A percentile compares a stretch with the other conserved stretches of the same genome.
phyloP scores from a whole-genome alignment of 2,888 invertebrate genomes.

The Coelinius sp. region DNA sequence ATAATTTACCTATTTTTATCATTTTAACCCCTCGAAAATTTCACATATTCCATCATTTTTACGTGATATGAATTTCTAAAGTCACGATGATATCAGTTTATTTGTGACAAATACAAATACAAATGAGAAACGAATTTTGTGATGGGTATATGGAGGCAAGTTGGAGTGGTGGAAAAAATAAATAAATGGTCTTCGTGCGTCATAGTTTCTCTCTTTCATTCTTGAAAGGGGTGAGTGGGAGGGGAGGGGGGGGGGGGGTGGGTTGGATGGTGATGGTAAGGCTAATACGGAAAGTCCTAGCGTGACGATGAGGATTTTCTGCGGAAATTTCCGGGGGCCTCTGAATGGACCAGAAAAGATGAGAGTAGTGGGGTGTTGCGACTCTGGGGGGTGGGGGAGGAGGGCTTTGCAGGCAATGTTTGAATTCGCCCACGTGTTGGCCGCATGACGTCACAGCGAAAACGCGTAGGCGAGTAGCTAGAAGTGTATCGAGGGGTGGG shows the following conservation, averaged over 20 bases:
- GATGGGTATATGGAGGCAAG: neutral
- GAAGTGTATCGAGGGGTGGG: conserved; percentile 21
- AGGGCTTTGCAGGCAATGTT: conserved; percentile 55
- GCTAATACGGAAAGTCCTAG: neutral
- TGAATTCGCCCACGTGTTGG: conserved; percentile 68
- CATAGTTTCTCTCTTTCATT: conserved; percentile 19
- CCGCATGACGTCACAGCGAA: conserved; percentile 67
- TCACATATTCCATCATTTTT: neutral
- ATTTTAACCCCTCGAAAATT: neutral
- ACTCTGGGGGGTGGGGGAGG: too few species aligned
- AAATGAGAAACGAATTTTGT: neutral
- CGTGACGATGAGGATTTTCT: neutral
- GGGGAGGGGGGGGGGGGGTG: neutral
- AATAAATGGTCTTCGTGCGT: conserved; percentile 6
- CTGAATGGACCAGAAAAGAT: conserved; percentile 36
- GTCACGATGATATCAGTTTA: neutral
- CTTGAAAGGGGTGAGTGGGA: neutral
- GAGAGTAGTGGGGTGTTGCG: conserved; percentile 6
- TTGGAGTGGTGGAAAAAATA: neutral
- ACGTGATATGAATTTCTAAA: conserved; percentile 14
- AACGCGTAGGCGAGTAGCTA: conserved; percentile 71
- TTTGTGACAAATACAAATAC: neutral
- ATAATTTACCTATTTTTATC: conserved; percentile 2
- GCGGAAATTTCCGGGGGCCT: neutral
- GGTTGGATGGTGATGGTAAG: conserved; percentile 8